Evolutionary conservation across 2,888 invertebrate genomes (phyloP).

Genomic region (Serrognathus titanus): DNA sequence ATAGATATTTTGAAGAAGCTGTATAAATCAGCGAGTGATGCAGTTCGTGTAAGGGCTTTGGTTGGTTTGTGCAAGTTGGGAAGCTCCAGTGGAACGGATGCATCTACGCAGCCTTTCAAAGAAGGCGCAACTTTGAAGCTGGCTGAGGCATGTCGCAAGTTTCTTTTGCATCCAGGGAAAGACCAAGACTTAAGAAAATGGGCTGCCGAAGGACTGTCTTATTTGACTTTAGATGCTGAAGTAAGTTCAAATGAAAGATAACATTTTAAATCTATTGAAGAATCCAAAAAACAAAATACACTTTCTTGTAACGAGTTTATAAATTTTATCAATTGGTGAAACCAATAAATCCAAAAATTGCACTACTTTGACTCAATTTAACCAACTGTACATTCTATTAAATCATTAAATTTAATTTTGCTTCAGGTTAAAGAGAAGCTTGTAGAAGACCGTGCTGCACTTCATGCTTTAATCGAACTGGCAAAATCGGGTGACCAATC

Average conservation of each 20-base stretch:
- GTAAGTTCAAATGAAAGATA: slow-evolving; percentile 8
- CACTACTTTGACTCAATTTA: background rate
- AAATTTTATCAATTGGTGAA: no score
- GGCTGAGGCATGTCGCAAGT: slow-evolving; percentile 90
- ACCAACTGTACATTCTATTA: background rate
- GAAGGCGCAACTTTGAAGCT: slow-evolving; percentile 91
- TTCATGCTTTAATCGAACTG: slow-evolving; percentile 83
- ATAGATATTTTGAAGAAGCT: slow-evolving; percentile 85
- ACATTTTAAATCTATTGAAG: background rate
- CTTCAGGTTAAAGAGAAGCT: slow-evolving; percentile 85
- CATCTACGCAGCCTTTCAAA: slow-evolving; percentile 89
- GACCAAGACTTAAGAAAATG: slow-evolving; percentile 88
- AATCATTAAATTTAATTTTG: background rate
- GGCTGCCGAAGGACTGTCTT: slow-evolving; percentile 96
- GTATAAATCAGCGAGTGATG: slow-evolving; percentile 86
- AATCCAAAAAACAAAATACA: background rate
- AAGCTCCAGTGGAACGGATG: slow-evolving; percentile 91
- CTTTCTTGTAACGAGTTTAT: background rate
- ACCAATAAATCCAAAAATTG: background rate
- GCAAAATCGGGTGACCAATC: slow-evolving; percentile 86
- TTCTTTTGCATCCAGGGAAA: slow-evolving; percentile 82
- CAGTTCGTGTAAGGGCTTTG: slow-evolving; percentile 82
- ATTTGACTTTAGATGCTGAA: slow-evolving; percentile 95
- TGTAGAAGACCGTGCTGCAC: slow-evolving; percentile 77
- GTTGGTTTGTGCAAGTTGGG: slow-evolving; percentile 96